These are phyloP conservation scores for Mayetiola destructor DNA, from an alignment of 2,888 invertebrate genomes.

Conservation along the genomic window DNA sequence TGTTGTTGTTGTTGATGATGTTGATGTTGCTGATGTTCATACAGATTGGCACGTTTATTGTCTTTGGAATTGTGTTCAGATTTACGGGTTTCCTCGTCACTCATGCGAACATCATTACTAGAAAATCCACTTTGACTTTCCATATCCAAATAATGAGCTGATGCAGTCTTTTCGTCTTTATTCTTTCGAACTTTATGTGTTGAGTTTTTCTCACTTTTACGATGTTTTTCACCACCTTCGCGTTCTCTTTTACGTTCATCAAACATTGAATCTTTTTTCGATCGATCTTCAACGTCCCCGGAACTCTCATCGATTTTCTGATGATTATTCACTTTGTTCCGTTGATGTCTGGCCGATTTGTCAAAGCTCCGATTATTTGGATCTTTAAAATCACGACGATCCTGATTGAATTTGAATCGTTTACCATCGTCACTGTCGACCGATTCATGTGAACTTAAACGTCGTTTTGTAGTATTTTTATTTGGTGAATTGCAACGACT, in stretches of 20 bases:
- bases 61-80: background rate
- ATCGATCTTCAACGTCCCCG: slow-evolving; percentile 29
- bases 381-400: slow-evolving; percentile 60
- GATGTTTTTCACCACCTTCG: slow-evolving; percentile 21
- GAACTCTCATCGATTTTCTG: slow-evolving; percentile 18
- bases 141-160: background rate
- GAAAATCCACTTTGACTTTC: background rate
- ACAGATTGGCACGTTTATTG: background rate
- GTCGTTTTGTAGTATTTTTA: slow-evolving; percentile 31
- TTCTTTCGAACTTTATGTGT: slow-evolving; percentile 17
- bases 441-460: slow-evolving; percentile 65
- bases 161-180: slow-evolving; percentile 5
- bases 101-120: slow-evolving; percentile 9
- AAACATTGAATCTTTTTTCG: slow-evolving; percentile 22
- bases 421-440: slow-evolving; percentile 25
- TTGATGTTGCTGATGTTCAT: background rate
- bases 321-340: slow-evolving; percentile 16
- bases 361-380: slow-evolving; percentile 31
- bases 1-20: background rate
- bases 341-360: slow-evolving; percentile 28
- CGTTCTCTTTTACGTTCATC: slow-evolving; percentile 28
- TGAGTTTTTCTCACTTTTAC: slow-evolving; percentile 20
- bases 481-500: slow-evolving; percentile 3
- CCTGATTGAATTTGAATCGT: slow-evolving; percentile 24
- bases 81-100: slow-evolving; percentile 14